A percentile compares a stretch with the other conserved stretches of the same genome.
phyloP scores from a whole-genome alignment of 2,113 vertebrate genomes.

The Hemibagrus wyckioides region DNA sequence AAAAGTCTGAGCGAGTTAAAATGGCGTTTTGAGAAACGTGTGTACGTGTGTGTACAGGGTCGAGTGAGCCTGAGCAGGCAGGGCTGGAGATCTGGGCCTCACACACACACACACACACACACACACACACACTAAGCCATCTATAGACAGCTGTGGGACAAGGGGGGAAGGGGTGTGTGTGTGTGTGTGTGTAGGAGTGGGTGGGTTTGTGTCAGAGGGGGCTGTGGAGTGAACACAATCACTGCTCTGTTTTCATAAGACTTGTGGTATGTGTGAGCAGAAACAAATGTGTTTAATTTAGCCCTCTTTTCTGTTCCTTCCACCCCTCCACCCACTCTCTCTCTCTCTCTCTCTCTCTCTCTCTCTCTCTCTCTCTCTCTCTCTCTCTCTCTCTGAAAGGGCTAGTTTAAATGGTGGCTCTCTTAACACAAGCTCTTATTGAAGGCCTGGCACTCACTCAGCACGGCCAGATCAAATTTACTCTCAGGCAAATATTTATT shows the following conservation, averaged over 20 bases:
- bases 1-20: too few species aligned
- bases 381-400: slow-evolving; percentile 45
- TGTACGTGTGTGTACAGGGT: slow-evolving; percentile 20
- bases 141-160: slow-evolving; percentile 48
- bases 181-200: slow-evolving; percentile 52
- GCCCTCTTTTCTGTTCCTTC: slow-evolving; percentile 66
- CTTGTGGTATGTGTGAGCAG: slow-evolving; percentile 83
- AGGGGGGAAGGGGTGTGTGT: slow-evolving; percentile 36
- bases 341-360: slow-evolving; percentile 8
- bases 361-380: slow-evolving; percentile 38
- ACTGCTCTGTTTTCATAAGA: slow-evolving; percentile 83
- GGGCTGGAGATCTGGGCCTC: slow-evolving; percentile 40
- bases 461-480: slow-evolving; percentile 61
- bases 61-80: slow-evolving; percentile 31
- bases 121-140: slow-evolving; percentile 37
- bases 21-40: background rate
- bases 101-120: slow-evolving; percentile 37
- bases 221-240: slow-evolving; percentile 79
- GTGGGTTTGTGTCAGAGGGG: slow-evolving; percentile 48
- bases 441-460: slow-evolving; percentile 57
- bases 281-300: slow-evolving; percentile 88
- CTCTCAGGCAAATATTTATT: slow-evolving; percentile 72
- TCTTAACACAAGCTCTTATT: slow-evolving; percentile 56
- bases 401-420: slow-evolving; percentile 50
- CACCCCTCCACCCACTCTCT: slow-evolving; percentile 43